These are phyloP conservation scores for Pristionchus maxplancki DNA, from an alignment of 2,888 invertebrate species.

Conservation along the genomic window DNA sequence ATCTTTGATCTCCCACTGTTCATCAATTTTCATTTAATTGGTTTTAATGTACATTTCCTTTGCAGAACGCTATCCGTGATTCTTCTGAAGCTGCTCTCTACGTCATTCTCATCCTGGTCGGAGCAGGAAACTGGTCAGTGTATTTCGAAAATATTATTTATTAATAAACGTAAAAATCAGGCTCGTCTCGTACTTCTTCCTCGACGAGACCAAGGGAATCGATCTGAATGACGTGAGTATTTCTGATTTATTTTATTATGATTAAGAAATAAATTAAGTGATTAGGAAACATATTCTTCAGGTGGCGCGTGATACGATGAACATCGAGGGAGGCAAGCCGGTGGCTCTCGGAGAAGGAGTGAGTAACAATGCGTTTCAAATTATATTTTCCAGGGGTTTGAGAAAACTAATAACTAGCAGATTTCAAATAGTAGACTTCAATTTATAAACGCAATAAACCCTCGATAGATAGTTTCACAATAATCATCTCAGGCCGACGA, in stretches of 20 bases:
- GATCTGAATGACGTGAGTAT: conserved; percentile 21
- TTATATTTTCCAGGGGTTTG: not conserved
- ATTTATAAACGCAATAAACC: too few species aligned
- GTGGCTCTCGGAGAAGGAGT: not conserved
- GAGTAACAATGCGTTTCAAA: not conserved
- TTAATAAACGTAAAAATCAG: not conserved
- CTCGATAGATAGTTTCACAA: too few species aligned
- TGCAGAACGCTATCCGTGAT: conserved; percentile 18
- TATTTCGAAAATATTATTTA: not conserved
- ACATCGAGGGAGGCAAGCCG: not conserved
- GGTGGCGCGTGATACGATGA: conserved; percentile 22
- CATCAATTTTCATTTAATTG: not conserved
- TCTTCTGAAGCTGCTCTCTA: conserved; percentile 24
- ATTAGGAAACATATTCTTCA: too few species aligned
- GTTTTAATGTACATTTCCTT: not conserved
- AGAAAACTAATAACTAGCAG: not conserved
- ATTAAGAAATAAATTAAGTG: too few species aligned
- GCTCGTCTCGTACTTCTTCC: conserved; percentile 45
- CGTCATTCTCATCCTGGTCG: conserved; percentile 11
- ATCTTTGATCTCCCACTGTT: conserved; percentile 5
- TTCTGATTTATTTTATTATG: not conserved
- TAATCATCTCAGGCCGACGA: conserved; percentile 25
- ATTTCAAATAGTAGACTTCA: too few species aligned
- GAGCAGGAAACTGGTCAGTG: not conserved
- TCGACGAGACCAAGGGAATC: conserved; percentile 41